phyloP scores from a whole-genome alignment of 2,888 invertebrate genomes.

The Plebejus anna region DNA sequence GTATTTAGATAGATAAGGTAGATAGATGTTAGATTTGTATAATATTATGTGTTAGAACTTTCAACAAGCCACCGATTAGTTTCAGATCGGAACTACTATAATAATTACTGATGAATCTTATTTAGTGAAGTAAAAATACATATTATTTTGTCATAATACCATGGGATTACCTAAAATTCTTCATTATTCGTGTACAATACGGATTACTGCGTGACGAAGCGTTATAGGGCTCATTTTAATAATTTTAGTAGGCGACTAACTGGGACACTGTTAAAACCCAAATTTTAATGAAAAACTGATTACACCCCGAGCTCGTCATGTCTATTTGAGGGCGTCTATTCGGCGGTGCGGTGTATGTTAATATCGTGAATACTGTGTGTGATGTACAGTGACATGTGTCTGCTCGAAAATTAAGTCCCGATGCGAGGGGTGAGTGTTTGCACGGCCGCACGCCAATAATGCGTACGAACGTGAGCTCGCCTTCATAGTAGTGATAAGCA shows the following conservation, averaged over 20 bases:
- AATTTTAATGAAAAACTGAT: conserved; percentile 73
- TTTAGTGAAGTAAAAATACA: neutral
- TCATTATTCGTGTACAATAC: neutral
- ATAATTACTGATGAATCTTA: neutral
- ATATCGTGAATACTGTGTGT: conserved; percentile 64
- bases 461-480: conserved; percentile 21
- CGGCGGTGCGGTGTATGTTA: conserved; percentile 65
- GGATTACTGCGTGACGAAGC: conserved; percentile 10
- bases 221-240: conserved; percentile 17
- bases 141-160: neutral
- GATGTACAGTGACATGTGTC: conserved; percentile 71
- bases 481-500: conserved; percentile 30
- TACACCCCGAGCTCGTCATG: conserved; percentile 61
- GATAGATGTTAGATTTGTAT: too few species aligned
- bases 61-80: neutral
- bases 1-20: too few species aligned
- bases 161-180: neutral
- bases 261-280: conserved; percentile 45
- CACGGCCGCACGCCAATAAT: conserved; percentile 27
- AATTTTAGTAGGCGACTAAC: conserved; percentile 24
- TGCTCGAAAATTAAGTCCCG: conserved; percentile 66
- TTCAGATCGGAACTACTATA: neutral
- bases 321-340: conserved; percentile 67
- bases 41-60: neutral
- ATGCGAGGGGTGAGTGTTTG: conserved; percentile 47